Evolutionary conservation across 2,888 invertebrate genomes (phyloP).

Genomic region (Thumatha senex): DNA sequence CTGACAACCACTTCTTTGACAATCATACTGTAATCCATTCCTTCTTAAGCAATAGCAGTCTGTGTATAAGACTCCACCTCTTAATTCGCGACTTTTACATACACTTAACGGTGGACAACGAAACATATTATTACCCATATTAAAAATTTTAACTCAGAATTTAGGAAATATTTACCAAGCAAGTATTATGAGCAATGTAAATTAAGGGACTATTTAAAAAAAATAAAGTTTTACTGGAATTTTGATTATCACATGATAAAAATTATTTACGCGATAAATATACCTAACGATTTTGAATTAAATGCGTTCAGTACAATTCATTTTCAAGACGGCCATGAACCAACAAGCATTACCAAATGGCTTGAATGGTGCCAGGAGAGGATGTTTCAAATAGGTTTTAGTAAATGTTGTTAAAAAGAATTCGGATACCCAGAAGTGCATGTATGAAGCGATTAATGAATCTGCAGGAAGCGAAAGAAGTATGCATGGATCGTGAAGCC

Average conservation of each 20-base stretch:
- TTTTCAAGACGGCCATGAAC: slow-evolving; percentile 1
- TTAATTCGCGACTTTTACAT: slow-evolving; percentile 74
- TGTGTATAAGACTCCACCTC: slow-evolving; percentile 75
- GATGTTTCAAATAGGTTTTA: background rate
- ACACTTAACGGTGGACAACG: slow-evolving; percentile 24
- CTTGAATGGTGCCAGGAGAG: background rate
- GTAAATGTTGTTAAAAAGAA: too few species aligned
- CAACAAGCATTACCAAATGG: background rate
- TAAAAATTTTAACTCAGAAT: slow-evolving; percentile 1
- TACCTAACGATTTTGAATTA: background rate
- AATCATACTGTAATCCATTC: slow-evolving; percentile 83
- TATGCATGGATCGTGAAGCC: too few species aligned
- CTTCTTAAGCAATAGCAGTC: slow-evolving; percentile 82
- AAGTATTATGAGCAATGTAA: background rate
- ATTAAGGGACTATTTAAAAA: background rate
- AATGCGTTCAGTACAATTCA: background rate
- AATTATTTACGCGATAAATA: background rate
- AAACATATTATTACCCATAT: slow-evolving; percentile 3
- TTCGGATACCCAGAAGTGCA: too few species aligned
- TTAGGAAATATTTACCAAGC: slow-evolving; percentile 2
- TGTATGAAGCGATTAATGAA: too few species aligned
- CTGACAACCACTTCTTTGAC: slow-evolving; percentile 77
- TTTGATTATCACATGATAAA: background rate
- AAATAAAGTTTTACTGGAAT: background rate
- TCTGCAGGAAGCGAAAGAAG: too few species aligned